Conservation (phyloP, 1,140 invertebrate species). For the Pseudobourletiella spinata region DNA sequence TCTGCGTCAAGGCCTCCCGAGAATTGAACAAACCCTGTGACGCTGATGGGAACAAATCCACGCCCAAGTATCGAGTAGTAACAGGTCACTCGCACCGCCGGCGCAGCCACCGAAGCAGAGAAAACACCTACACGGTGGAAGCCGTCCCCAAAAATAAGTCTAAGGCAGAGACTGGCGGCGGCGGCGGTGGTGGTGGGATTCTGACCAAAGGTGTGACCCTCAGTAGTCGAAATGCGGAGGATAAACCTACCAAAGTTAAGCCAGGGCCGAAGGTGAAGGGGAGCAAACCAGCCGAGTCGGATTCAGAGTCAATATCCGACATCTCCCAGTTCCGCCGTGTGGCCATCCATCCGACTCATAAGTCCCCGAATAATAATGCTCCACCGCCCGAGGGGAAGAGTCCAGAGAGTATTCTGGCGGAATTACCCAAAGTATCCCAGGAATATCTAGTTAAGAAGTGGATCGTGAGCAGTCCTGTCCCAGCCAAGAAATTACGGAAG, state of each 20-base stretch:
- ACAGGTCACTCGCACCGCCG: slow-evolving; percentile 4
- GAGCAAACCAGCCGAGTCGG: not conserved
- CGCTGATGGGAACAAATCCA: not conserved
- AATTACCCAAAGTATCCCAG: slow-evolving; percentile 1
- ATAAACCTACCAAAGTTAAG: not conserved
- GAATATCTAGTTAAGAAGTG: slow-evolving; percentile 6
- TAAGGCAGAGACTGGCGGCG: not conserved
- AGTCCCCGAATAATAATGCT: not conserved
- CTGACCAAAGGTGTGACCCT: not conserved
- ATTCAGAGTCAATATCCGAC: slow-evolving; percentile 1
- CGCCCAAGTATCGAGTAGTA: slow-evolving; percentile 2
- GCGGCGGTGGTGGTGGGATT: not conserved
- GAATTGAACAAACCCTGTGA: not conserved
- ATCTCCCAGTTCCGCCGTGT: slow-evolving; percentile 3
- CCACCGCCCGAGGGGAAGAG: not conserved
- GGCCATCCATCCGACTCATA: not conserved
- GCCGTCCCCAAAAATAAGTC: not conserved
- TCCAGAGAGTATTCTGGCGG: slow-evolving; percentile 1
- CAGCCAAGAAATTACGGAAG: not conserved
- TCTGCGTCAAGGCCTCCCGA: slow-evolving; percentile 4
- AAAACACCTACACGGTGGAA: not conserved
- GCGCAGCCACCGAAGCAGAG: not conserved
- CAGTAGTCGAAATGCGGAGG: not conserved
- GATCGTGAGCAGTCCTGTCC: slow-evolving; percentile 9
- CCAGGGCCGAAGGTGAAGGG: too few species aligned